Evolutionary conservation across 2,113 vertebrate species (phyloP).

Genomic region (Cisticola juncidis): DNA sequence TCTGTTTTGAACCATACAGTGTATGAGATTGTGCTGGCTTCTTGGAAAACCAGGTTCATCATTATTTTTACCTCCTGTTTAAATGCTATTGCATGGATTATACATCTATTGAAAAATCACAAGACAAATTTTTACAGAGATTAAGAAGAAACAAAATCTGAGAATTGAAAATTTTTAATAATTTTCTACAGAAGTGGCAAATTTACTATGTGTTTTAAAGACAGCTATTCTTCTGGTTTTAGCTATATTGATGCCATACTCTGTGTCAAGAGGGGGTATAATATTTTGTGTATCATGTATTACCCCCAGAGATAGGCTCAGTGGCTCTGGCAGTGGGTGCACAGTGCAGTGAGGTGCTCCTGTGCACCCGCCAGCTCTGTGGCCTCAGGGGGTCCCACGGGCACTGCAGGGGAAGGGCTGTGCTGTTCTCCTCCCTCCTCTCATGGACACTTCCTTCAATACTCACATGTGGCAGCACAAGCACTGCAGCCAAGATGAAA

Average conservation of each 20-base stretch:
- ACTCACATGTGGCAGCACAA: background rate
- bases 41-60: background rate
- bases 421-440: background rate
- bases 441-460: background rate
- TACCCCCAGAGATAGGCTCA: fast-evolving
- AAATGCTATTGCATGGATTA: background rate
- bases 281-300: background rate
- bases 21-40: background rate
- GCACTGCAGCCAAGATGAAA: background rate
- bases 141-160: background rate
- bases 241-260: background rate
- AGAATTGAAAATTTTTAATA: background rate
- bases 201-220: background rate
- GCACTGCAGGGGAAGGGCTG: background rate
- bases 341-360: background rate
- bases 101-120: background rate
- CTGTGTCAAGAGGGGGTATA: background rate
- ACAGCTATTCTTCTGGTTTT: background rate
- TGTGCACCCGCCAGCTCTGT: fast-evolving
- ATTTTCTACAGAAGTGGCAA: background rate
- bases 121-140: background rate
- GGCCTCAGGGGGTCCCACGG: background rate
- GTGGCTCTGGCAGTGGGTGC: background rate
- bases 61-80: background rate
- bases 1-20: background rate